Evolutionary conservation across 2,113 vertebrate species (phyloP).

Genomic region (Promerops cafer): DNA sequence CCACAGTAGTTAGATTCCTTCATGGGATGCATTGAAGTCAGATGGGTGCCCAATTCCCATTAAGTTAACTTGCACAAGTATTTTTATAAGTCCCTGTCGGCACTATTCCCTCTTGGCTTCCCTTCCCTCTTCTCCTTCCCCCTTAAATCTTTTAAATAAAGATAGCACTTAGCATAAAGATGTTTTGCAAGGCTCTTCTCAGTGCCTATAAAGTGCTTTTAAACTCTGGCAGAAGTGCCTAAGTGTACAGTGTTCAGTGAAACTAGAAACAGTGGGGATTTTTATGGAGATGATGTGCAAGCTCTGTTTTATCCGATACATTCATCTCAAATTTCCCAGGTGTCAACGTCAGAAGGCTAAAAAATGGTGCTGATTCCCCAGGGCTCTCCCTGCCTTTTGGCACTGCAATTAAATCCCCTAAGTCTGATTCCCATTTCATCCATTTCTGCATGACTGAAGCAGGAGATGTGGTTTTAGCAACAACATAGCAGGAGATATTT

Average conservation of each 20-base stretch:
- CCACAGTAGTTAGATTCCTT: background rate
- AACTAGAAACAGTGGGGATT: background rate
- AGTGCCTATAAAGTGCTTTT: conserved; percentile 36
- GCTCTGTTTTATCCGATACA: background rate
- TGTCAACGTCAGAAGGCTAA: background rate
- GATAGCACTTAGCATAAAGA: conserved; percentile 12
- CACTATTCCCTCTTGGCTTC: conserved; percentile 26
- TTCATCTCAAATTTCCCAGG: conserved; percentile 9
- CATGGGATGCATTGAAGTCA: background rate
- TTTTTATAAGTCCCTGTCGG: conserved; percentile 1
- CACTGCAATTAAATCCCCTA: background rate
- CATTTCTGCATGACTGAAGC: conserved; percentile 28
- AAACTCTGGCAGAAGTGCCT: background rate
- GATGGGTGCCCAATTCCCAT: background rate
- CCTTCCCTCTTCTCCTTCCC: background rate
- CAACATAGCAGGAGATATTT: background rate
- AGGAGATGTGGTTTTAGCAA: background rate
- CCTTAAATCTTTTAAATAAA: conserved; percentile 32
- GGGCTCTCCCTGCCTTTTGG: background rate
- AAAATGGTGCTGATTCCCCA: background rate
- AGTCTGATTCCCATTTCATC: conserved; percentile 8
- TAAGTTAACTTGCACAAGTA: background rate
- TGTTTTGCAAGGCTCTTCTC: background rate
- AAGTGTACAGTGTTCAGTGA: background rate
- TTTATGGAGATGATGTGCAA: background rate